Percentiles rank a stretch among this genome's conserved stretches.
Conservation (phyloP, 2,113 vertebrate genomes). For the Castor canadensis region DNA sequence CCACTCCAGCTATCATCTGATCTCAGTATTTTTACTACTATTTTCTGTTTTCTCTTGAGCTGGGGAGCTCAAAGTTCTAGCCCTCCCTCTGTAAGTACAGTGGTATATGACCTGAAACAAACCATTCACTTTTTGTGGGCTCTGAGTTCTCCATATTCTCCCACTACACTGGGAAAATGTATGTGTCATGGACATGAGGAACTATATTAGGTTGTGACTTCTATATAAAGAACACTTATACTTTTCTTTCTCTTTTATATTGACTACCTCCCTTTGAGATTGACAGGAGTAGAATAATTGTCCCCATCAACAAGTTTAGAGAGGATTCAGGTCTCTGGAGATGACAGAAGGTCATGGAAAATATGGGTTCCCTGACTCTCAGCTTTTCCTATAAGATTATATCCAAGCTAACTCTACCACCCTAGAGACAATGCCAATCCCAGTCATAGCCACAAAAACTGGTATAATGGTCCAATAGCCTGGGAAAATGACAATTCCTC, state of each 20-base stretch:
- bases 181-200: not conserved
- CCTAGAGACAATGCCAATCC: not conserved
- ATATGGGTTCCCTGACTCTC: not conserved
- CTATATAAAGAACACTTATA: not conserved
- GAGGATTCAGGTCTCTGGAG: not conserved
- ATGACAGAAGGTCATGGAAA: not conserved
- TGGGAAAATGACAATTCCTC: not conserved
- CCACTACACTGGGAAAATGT: not conserved
- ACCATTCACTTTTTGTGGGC: not conserved
- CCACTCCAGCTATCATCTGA: not conserved
- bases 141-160: not conserved
- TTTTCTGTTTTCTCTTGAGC: not conserved
- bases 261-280: not conserved
- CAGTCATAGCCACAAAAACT: not conserved
- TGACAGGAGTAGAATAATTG: not conserved
- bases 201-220: not conserved
- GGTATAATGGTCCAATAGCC: not conserved
- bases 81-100: not conserved
- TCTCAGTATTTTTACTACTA: not conserved
- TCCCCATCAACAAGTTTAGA: not conserved
- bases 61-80: not conserved
- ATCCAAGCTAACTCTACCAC: not conserved
- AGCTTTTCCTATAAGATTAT: not conserved
- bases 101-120: not conserved
- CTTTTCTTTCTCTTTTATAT: not conserved